phyloP scores from a whole-genome alignment of 2,797 vertebrate genomes.

The Pipistrellus kuhlii region DNA sequence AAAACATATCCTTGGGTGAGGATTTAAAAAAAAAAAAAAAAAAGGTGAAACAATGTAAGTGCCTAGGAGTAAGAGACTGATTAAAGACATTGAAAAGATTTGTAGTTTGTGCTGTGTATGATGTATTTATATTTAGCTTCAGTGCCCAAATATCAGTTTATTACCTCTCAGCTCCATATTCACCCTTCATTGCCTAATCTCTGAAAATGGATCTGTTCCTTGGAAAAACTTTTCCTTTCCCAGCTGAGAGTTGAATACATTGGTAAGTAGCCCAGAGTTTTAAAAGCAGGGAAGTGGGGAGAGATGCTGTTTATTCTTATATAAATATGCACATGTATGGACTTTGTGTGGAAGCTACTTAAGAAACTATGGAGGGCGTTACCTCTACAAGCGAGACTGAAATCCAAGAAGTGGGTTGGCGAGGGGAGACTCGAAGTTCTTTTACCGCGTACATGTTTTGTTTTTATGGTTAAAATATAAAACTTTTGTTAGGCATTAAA shows the following conservation, averaged over 20 bases:
- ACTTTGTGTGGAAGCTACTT: neutral
- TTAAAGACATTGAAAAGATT: neutral
- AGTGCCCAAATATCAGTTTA: neutral
- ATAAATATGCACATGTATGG: neutral
- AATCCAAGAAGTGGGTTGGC: neutral
- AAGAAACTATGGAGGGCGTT: neutral
- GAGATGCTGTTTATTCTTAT: neutral
- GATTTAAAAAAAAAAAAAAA: neutral
- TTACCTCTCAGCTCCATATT: neutral
- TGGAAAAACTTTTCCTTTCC: conserved; percentile 50
- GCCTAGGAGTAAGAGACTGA: neutral
- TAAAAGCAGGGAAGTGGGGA: neutral
- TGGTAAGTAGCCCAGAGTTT: neutral
- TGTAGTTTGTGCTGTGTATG: neutral
- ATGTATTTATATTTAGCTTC: neutral
- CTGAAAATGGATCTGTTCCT: neutral
- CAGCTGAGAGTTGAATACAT: neutral
- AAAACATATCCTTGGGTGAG: neutral
- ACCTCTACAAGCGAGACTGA: neutral
- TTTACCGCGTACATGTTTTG: neutral
- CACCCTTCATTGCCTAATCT: neutral
- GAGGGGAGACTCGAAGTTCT: neutral
- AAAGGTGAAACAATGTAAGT: neutral
- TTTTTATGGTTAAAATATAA: conserved; percentile 50
- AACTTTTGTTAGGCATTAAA: conserved; percentile 47